A percentile compares a stretch with the other conserved stretches of the same genome.
Evolutionary conservation across 2,113 vertebrate species (phyloP).

Genomic region (Tupaia tana): DNA sequence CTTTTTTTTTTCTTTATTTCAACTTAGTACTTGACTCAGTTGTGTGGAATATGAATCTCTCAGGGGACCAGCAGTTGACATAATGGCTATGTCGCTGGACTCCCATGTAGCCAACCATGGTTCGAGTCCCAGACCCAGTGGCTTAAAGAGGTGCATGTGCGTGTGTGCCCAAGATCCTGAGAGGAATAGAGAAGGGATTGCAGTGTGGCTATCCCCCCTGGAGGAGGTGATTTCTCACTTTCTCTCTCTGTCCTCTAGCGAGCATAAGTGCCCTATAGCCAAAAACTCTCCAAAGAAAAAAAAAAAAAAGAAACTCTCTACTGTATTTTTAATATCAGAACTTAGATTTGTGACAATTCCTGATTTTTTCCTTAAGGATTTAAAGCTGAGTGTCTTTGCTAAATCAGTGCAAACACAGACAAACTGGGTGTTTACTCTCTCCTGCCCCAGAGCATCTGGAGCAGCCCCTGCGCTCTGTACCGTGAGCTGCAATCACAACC

Average conservation of each 20-base stretch:
- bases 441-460: not conserved
- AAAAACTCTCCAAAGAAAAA: too few relatives aligned
- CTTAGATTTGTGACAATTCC: not conserved
- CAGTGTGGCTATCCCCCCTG: too few relatives aligned
- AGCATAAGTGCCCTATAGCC: too few relatives aligned
- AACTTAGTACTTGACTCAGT: not conserved
- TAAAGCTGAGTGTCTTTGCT: not conserved
- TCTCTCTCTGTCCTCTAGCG: too few relatives aligned
- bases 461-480: not conserved
- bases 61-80: too few relatives aligned
- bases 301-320: not conserved
- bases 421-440: not conserved
- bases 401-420: not conserved
- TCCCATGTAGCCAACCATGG: too few relatives aligned
- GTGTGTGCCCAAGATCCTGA: too few relatives aligned
- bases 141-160: too few relatives aligned
- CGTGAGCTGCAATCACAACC: not conserved
- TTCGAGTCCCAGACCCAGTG: too few relatives aligned
- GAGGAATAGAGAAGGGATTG: too few relatives aligned
- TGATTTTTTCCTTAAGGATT: not conserved
- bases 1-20: not conserved
- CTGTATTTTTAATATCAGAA: not conserved
- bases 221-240: too few relatives aligned
- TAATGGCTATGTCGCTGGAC: too few relatives aligned
- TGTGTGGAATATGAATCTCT: constrained; percentile 7